A percentile compares a stretch with the other conserved stretches of the same genome.
Evolutionary conservation across 2,797 vertebrate species (phyloP).

Genomic region (Bovichtus variegatus): DNA sequence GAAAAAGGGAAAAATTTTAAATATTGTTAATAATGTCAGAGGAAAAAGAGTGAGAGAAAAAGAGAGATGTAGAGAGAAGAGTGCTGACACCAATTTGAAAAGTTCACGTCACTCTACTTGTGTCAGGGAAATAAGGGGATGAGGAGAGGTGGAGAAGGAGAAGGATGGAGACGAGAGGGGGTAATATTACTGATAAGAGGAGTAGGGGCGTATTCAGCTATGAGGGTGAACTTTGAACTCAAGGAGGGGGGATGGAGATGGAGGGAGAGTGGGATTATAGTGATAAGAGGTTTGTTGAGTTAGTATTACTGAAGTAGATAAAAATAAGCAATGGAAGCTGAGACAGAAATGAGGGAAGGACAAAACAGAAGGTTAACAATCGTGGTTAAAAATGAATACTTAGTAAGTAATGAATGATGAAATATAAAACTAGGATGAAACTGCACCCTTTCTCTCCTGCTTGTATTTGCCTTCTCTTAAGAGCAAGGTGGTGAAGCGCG

Average conservation of each 20-base stretch:
- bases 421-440: conserved; percentile 10
- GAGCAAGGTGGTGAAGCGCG: conserved; percentile 3
- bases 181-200: conserved; percentile 76
- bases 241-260: conserved; percentile 36
- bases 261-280: conserved; percentile 46
- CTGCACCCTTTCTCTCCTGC: neutral
- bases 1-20: conserved; percentile 61
- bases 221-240: conserved; percentile 64
- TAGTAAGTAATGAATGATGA: neutral
- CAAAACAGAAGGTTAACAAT: conserved; percentile 34
- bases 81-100: conserved; percentile 89
- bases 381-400: conserved; percentile 22
- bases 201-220: conserved; percentile 64
- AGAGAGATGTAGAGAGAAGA: conserved; percentile 71
- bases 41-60: conserved; percentile 66
- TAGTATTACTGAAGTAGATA: conserved; percentile 52
- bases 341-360: conserved; percentile 31
- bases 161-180: conserved; percentile 57
- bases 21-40: conserved; percentile 80
- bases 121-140: conserved; percentile 68
- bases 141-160: conserved; percentile 63
- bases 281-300: conserved; percentile 63
- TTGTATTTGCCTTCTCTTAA: neutral
- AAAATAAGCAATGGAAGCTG: conserved; percentile 38
- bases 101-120: conserved; percentile 85